phyloP scores from a whole-genome alignment of 1,140 invertebrate species.

The Bilobella aurantiaca region DNA sequence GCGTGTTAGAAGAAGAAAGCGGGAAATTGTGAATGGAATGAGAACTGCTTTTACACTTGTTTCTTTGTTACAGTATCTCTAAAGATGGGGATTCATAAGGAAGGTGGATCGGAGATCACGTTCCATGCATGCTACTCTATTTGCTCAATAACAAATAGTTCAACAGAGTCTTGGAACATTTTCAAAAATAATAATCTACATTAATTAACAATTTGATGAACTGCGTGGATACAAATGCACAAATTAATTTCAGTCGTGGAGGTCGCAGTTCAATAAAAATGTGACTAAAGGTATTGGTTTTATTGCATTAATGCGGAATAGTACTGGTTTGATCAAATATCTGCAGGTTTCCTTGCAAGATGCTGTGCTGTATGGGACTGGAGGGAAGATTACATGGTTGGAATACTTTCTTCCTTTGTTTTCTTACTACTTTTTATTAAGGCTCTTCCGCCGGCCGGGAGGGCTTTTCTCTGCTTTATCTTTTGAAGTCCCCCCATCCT shows the following conservation, averaged over 20 bases:
- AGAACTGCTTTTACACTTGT: background rate
- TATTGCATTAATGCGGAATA: too few species aligned
- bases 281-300: background rate
- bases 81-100: background rate
- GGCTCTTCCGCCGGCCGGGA: too few species aligned
- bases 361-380: too few species aligned
- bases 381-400: background rate
- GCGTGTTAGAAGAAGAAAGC: background rate
- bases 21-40: background rate
- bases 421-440: background rate
- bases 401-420: background rate
- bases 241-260: too few species aligned
- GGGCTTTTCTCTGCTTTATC: background rate
- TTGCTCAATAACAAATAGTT: too few species aligned
- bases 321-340: too few species aligned
- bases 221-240: too few species aligned
- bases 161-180: too few species aligned
- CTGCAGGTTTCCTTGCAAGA: too few species aligned
- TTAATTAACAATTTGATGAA: too few species aligned
- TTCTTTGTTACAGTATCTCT: background rate
- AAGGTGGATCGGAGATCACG: background rate
- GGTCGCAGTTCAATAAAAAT: background rate
- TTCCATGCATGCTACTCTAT: too few species aligned
- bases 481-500: background rate
- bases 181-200: too few species aligned